phyloP scores from a whole-genome alignment of 2,797 vertebrate species.

The Cichlasoma orientale region DNA sequence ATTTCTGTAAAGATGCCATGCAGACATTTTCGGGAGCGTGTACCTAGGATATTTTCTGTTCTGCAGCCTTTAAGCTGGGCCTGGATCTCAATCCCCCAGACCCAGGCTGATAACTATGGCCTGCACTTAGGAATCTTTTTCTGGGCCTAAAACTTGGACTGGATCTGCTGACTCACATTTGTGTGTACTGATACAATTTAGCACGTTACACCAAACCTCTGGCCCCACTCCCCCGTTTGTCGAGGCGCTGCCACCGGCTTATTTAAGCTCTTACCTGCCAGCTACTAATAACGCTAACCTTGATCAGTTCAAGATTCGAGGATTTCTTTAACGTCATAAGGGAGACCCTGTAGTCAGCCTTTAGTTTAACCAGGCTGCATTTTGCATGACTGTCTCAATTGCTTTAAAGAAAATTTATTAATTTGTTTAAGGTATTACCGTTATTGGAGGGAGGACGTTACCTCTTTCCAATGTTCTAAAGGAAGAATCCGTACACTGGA shows the following conservation, averaged over 20 bases:
- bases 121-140: constrained; percentile 29
- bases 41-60: constrained; percentile 37
- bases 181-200: constrained; percentile 11
- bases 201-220: constrained; percentile 36
- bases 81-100: constrained; percentile 81
- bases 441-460: constrained; percentile 23
- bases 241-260: constrained; percentile 17
- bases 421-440: constrained; percentile 67
- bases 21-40: constrained; percentile 46
- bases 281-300: constrained; percentile 41
- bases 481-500: constrained; percentile 76
- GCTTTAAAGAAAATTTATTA: constrained; percentile 69
- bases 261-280: constrained; percentile 59
- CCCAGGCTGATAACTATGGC: constrained; percentile 47
- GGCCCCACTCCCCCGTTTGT: constrained; percentile 24
- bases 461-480: constrained; percentile 65
- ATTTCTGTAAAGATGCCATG: constrained; percentile 63
- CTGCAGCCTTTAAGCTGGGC: constrained; percentile 64
- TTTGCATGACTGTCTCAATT: constrained; percentile 78
- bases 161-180: constrained; percentile 29
- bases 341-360: constrained; percentile 37
- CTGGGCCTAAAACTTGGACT: constrained; percentile 30
- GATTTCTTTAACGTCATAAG: constrained; percentile 32
- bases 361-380: constrained; percentile 55
- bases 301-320: constrained; percentile 30